Percentiles rank a stretch among this genome's conserved stretches.
phyloP scores from a whole-genome alignment of 2,113 vertebrate species.

The Misgurnus anguillicaudatus region DNA sequence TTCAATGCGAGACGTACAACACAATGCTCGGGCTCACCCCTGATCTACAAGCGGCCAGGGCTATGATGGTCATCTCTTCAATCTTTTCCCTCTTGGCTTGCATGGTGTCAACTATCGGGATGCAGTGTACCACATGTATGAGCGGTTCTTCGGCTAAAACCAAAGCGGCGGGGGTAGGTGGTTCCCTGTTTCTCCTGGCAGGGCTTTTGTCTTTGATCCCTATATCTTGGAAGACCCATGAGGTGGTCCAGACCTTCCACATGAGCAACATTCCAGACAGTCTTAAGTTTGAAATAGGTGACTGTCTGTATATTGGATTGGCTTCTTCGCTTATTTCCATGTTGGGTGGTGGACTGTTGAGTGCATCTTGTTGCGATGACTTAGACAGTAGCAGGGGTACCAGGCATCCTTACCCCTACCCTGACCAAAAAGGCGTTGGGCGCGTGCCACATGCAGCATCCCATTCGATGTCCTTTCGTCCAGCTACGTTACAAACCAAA shows the following conservation, averaged over 20 bases:
- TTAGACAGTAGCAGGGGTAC: constrained; percentile 52
- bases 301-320: constrained; percentile 89
- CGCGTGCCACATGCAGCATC: neutral
- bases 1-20: constrained; percentile 96
- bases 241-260: constrained; percentile 89
- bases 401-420: constrained; percentile 68
- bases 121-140: constrained; percentile 92
- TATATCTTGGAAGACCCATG: constrained; percentile 88
- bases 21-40: constrained; percentile 86
- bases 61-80: constrained; percentile 91
- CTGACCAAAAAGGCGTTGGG: constrained; percentile 43
- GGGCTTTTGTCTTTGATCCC: constrained; percentile 90
- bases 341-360: constrained; percentile 85
- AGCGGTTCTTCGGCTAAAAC: constrained; percentile 78
- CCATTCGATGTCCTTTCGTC: constrained; percentile 65
- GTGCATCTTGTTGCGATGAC: constrained; percentile 78
- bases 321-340: constrained; percentile 83
- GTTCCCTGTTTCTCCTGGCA: constrained; percentile 77
- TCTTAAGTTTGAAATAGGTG: constrained; percentile 90
- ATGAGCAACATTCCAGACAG: constrained; percentile 79
- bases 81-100: constrained; percentile 82
- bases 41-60: constrained; percentile 87
- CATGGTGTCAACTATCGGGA: constrained; percentile 77
- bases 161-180: constrained; percentile 79
- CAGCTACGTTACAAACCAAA: constrained; percentile 58